These are phyloP conservation scores for Patella caerulea DNA, from an alignment of 2,888 invertebrate species.

Conservation along the genomic window DNA sequence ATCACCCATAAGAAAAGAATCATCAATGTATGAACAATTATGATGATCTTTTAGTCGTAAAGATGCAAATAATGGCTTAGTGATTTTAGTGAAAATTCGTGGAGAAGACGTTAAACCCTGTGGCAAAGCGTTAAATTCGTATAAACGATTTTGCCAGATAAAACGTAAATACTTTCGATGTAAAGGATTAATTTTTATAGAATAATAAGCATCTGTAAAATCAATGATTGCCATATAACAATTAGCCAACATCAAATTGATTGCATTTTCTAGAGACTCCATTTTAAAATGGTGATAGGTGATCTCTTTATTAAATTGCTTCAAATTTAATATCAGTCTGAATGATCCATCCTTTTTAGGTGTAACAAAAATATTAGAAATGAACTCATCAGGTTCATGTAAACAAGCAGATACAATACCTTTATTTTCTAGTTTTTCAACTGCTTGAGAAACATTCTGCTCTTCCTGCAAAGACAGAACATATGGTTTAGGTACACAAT, in stretches of 20 bases:
- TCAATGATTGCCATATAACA: conserved; percentile 35
- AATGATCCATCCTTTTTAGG: too few relatives aligned
- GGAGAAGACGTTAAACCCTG: conserved; percentile 37
- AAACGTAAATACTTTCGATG: conserved; percentile 35
- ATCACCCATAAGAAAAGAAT: conserved; percentile 19
- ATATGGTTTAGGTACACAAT: too few relatives aligned
- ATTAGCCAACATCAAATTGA: conserved; percentile 27
- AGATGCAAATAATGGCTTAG: conserved; percentile 35
- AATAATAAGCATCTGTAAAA: conserved; percentile 37
- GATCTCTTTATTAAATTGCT: too few relatives aligned
- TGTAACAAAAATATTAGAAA: too few relatives aligned
- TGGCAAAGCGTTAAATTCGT: conserved; percentile 33
- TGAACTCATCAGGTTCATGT: too few relatives aligned
- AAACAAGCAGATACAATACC: too few relatives aligned
- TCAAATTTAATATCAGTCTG: too few relatives aligned
- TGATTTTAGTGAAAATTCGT: conserved; percentile 37
- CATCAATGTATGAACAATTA: conserved; percentile 30
- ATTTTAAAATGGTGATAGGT: conserved; percentile 13
- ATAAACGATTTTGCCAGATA: conserved; percentile 30
- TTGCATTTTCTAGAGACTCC: conserved; percentile 33
- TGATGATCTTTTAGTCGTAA: conserved; percentile 25
- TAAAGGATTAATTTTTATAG: conserved; percentile 22
- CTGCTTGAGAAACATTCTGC: too few relatives aligned
- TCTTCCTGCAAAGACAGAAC: too few relatives aligned
- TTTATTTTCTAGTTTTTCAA: too few relatives aligned